phyloP scores from a whole-genome alignment of 2,113 vertebrate genomes.

The Delphinapterus leucas region DNA sequence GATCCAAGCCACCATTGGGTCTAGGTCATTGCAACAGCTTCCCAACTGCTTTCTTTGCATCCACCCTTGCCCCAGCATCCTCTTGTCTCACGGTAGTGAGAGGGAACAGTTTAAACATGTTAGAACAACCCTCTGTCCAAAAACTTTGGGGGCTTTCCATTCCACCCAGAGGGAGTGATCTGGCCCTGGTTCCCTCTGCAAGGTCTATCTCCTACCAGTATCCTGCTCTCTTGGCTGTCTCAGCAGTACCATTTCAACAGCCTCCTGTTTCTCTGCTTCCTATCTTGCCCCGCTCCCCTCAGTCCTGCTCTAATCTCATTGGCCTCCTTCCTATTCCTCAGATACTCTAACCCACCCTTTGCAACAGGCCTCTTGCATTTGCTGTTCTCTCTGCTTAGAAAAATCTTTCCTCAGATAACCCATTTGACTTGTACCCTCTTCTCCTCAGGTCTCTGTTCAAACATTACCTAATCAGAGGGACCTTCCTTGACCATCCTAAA shows the following conservation, averaged over 20 bases:
- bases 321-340: not conserved
- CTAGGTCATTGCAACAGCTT: not conserved
- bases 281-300: fast-evolving
- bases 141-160: not conserved
- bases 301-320: not conserved
- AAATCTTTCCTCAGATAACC: not conserved
- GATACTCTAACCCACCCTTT: not conserved
- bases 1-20: not conserved
- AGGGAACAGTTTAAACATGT: not conserved
- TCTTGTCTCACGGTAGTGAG: not conserved
- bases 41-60: not conserved
- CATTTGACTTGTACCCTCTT: not conserved
- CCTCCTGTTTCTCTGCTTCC: not conserved
- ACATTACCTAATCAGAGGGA: not conserved
- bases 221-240: not conserved
- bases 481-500: not conserved
- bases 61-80: not conserved
- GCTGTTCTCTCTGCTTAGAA: not conserved
- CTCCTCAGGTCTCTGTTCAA: not conserved
- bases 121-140: not conserved
- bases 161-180: not conserved
- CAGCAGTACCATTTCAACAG: not conserved
- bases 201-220: not conserved
- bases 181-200: not conserved
- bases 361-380: not conserved